Evolutionary conservation across 2,888 invertebrate genomes (phyloP), one percentile per base, ranked within the genome.

Genomic region (Oscheius sp.): DNA sequence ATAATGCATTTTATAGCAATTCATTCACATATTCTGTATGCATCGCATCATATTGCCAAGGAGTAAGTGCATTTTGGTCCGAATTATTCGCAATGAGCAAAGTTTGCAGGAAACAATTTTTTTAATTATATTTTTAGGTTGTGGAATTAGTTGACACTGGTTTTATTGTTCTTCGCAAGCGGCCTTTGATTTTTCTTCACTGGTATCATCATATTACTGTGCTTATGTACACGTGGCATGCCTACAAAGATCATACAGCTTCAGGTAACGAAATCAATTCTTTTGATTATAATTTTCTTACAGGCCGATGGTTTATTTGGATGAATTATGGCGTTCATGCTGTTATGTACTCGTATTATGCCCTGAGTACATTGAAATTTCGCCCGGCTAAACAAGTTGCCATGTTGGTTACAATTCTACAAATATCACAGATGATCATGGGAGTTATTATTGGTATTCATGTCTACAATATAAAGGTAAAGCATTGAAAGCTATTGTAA

Each of bases 1-100:
- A 41, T 18, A 43, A 23, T 13, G 1, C 55, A 2, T 2, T 25
- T 55, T 55, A 55, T 46, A 84, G 82, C 23, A 87, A 87, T 69
- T 87, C 84, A 76, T 92, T 97, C 85, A 94, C 95, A 89, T 94
- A 97, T 91, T 96, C 97, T 73, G 93, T 97, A 85, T 99, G 99
- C 91, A 93, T 79, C 13, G 85, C 84, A 21, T 85, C 85, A 1
- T 88, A 81, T 75, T 86, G 86, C 9, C 84, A 95, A 90, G 93
- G 94, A 85, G 95, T 96, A 63, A 93, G 95, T 81, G 96, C 96
- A 12, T 96, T 96, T 90, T 99, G 98, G 98, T 94, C 96, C 81
- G 95, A 93, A 93, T 93, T 96, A 92, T 99, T 99, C 91, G 95
- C 96, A 53, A 91, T 97, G 80, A 84, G 84, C 71, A 87, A 87